Base-by-base conservation (phyloP, 2,797 vertebrate species). In the Gymnocypris eckloni region DNA sequence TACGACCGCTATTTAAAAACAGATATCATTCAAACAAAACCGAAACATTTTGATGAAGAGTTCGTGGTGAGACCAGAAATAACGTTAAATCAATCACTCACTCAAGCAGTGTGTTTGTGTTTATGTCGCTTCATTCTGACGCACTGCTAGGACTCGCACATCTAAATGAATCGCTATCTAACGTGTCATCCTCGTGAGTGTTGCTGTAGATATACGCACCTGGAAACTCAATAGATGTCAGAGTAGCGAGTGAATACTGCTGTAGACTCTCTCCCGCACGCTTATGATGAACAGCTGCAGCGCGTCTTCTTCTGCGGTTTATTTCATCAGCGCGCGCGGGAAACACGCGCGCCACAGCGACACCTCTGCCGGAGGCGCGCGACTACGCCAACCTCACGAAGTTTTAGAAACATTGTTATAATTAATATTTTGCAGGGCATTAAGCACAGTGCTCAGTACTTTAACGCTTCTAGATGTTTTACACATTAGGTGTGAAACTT, bases 221-320 rank as follows among this genome's bases (percentile, higher is more conserved):
- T 85, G 83, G 22, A 85, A 5, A 50, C 12, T 79, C 18, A 11
- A 54, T 12, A 18, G 66, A 72, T 39, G 76, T 85, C 37, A 85
- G 39, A 25, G 20, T 20, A 71, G 28, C 1, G 16, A n/a, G 48
- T 28, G 7, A 52, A 66, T 0, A 54, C 22, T 41, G 15, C 22
- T 43, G 61, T 28, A 59, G 73, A 81, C 71, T 52, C 45, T 52
- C 78, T 81, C 50, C 86, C 81, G 91, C 91, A 37, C 90, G 37
- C 69, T 83, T 45, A 12, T 87, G 56, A 73, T 59, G 78, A 87
- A 82, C 89, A 90, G 89, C 89, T 89, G 87, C 82, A 80, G 59
- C 59, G 22, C 75, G 5, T 69, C 84, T 87, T 76, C 89, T 89
- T 90, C 87, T 33, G 45, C 39, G 54, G 50, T 83, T 82, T 70